These are phyloP conservation scores for Ictalurus furcatus DNA, from an alignment of 2,113 vertebrate species.

Conservation along the genomic window DNA sequence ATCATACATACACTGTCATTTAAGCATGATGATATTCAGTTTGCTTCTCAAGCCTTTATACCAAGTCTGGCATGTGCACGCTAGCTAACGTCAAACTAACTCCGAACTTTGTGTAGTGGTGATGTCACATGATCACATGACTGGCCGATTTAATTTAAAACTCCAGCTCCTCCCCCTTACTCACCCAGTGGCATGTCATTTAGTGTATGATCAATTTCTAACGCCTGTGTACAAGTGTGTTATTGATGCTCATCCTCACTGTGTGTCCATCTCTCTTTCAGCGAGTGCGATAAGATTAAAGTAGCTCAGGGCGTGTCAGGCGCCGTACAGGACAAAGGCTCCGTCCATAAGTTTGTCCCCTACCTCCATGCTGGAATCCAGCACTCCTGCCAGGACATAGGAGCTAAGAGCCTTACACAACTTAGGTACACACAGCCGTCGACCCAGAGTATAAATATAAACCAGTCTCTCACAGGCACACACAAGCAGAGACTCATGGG, in stretches of 20 bases:
- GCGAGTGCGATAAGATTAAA: conserved; percentile 97
- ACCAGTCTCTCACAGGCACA: not conserved
- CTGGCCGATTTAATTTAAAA: not conserved
- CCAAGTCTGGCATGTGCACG: not conserved
- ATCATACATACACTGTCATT: not conserved
- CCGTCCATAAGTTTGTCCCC: conserved; percentile 96
- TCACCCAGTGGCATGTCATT: not conserved
- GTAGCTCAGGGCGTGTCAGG: conserved; percentile 97
- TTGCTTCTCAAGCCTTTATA: not conserved
- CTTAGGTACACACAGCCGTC: conserved; percentile 77
- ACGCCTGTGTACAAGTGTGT: not conserved
- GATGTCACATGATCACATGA: not conserved
- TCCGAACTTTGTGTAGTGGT: not conserved
- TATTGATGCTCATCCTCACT: not conserved
- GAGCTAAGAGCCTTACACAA: conserved; percentile 93
- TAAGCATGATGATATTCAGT: not conserved
- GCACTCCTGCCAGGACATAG: conserved; percentile 97
- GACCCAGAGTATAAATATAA: not conserved
- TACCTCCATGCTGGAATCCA: conserved; percentile 95
- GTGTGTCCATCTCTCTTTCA: conserved; percentile 58
- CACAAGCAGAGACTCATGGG: not conserved
- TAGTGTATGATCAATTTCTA: not conserved
- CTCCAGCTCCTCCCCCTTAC: not conserved
- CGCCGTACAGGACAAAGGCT: conserved; percentile 96
- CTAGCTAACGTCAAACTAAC: not conserved